These are phyloP conservation scores for Melinopterus prodromus DNA, from an alignment of 2,888 invertebrate species.

Conservation along the genomic window DNA sequence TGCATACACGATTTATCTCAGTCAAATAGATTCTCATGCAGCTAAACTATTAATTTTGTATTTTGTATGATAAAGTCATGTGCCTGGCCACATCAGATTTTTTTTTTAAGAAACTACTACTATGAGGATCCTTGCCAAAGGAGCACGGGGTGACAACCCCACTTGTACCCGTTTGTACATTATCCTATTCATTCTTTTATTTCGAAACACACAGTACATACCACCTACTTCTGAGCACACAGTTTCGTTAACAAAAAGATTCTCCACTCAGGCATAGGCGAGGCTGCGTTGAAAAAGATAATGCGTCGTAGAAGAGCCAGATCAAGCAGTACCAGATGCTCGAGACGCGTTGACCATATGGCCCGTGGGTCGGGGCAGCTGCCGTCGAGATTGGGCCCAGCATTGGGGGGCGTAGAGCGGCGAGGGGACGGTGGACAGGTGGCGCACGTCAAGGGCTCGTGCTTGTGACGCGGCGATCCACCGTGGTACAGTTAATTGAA, in stretches of 20 bases:
- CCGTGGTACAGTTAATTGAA: constrained; percentile 29
- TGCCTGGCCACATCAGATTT: too few species aligned
- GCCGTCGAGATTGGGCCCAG: constrained; percentile 41
- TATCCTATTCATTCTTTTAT: too few species aligned
- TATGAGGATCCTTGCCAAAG: too few species aligned
- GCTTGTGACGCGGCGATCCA: constrained; percentile 18
- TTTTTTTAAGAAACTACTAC: too few species aligned
- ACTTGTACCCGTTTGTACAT: too few species aligned
- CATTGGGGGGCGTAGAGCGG: constrained; percentile 6
- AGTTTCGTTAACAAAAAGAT: neutral
- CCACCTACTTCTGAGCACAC: neutral
- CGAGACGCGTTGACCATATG: constrained; percentile 42
- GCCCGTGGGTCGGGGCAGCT: constrained; percentile 41
- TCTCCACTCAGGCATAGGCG: neutral
- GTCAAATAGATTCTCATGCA: too few species aligned
- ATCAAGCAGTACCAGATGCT: constrained; percentile 38
- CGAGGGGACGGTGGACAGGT: constrained; percentile 38
- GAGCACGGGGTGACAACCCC: too few species aligned
- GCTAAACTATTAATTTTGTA: too few species aligned
- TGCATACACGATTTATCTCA: too few species aligned
- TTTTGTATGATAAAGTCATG: too few species aligned
- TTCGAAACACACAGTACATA: too few species aligned
- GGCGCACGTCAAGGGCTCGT: constrained; percentile 39
- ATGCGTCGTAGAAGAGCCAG: constrained; percentile 20
- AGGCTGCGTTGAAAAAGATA: constrained; percentile 11